Percentiles rank a stretch among this genome's conserved stretches.
Evolutionary conservation across 2,113 vertebrate genomes (phyloP).

Genomic region (Beaufortia kweichowensis): DNA sequence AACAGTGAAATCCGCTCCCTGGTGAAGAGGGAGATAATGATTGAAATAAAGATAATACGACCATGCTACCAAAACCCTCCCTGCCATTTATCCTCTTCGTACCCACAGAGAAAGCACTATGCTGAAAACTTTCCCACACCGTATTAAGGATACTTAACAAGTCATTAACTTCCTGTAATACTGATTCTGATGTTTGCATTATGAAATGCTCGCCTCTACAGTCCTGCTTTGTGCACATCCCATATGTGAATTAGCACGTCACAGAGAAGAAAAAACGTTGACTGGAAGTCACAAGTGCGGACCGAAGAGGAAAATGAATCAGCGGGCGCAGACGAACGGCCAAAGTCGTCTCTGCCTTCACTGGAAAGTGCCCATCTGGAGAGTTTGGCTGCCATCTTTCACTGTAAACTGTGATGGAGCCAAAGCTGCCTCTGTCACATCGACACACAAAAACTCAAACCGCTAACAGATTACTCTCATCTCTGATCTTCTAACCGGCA

Average conservation of each 20-base stretch:
- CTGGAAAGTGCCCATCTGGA: constrained; percentile 40
- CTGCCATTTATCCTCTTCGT: constrained; percentile 34
- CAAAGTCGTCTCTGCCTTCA: constrained; percentile 30
- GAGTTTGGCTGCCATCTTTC: constrained; percentile 39
- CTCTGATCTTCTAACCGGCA: constrained; percentile 28
- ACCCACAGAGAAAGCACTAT: constrained; percentile 15
- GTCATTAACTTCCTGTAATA: constrained; percentile 8
- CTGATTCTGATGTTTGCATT: constrained; percentile 2
- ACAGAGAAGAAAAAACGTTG: background rate
- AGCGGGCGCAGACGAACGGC: constrained; percentile 16
- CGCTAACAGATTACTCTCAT: constrained; percentile 18
- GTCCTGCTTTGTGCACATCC: background rate
- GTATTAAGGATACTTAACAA: constrained; percentile 22
- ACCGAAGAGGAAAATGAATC: constrained; percentile 29
- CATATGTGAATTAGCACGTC: background rate
- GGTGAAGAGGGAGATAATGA: constrained; percentile 41
- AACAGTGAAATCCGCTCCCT: constrained; percentile 48
- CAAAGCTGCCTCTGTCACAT: constrained; percentile 28
- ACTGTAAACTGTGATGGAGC: constrained; percentile 41
- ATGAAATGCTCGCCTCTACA: constrained; percentile 3
- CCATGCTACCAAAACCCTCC: constrained; percentile 18
- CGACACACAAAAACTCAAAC: constrained; percentile 20
- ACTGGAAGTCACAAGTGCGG: constrained; percentile 21
- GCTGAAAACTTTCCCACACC: constrained; percentile 35
- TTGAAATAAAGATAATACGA: constrained; percentile 44